phyloP scores from a whole-genome alignment of 2,113 vertebrate species.

The Eptesicus fuscus region DNA sequence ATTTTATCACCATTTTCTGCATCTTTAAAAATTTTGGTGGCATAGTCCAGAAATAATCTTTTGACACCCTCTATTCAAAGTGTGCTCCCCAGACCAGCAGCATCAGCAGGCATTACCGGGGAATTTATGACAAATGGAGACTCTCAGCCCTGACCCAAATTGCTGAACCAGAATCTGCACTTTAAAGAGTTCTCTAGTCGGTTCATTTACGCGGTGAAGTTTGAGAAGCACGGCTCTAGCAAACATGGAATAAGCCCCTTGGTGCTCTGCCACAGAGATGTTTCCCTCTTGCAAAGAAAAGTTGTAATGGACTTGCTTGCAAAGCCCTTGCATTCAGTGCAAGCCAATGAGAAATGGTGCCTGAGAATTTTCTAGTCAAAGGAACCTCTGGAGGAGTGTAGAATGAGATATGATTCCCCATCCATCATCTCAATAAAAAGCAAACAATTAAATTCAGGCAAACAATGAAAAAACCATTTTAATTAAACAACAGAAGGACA shows the following conservation, averaged over 20 bases:
- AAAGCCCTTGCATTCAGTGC: not conserved
- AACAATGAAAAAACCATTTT: slow-evolving; percentile 25
- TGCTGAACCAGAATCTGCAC: not conserved
- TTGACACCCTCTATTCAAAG: not conserved
- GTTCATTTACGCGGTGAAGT: not conserved
- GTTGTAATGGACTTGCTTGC: not conserved
- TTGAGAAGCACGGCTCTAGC: not conserved
- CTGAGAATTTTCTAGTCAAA: slow-evolving; percentile 7
- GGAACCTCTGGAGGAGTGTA: not conserved
- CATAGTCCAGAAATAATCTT: not conserved
- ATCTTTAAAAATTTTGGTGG: not conserved
- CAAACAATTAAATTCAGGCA: slow-evolving; percentile 34
- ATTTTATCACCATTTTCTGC: not conserved
- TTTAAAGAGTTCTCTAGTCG: not conserved
- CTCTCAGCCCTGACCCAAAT: not conserved
- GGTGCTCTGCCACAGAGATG: not conserved
- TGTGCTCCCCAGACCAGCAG: not conserved
- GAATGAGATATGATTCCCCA: slow-evolving; percentile 15
- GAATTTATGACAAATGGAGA: not conserved
- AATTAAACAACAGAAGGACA: slow-evolving; percentile 24
- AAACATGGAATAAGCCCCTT: not conserved
- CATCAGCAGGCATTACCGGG: not conserved
- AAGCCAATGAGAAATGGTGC: not conserved
- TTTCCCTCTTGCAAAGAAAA: not conserved
- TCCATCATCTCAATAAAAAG: slow-evolving; percentile 14